These are phyloP conservation scores for Arbacia lixula DNA, from an alignment of 53 echinoderm and acorn worm genomes.

Conservation along the genomic window DNA sequence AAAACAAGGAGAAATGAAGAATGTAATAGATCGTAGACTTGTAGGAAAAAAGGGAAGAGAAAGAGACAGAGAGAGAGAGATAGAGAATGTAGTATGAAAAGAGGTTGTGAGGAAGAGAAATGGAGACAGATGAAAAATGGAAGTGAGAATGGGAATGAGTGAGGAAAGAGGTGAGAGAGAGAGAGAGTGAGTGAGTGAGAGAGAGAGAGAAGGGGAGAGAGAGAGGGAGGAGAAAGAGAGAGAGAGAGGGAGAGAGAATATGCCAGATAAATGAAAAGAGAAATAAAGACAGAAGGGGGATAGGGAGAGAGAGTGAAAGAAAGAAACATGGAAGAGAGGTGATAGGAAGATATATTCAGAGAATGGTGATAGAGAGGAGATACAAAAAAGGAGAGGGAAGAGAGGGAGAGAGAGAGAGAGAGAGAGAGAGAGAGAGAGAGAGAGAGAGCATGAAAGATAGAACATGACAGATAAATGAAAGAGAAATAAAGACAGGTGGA, in stretches of 20 bases:
- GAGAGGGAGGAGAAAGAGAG: background rate
- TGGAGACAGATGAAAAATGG: background rate
- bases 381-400: background rate
- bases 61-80: too few relatives aligned
- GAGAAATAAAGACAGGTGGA: background rate
- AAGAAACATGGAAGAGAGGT: background rate
- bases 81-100: too few relatives aligned
- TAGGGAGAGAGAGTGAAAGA: background rate
- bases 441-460: background rate
- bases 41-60: too few relatives aligned
- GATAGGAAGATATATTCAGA: background rate
- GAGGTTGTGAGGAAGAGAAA: too few relatives aligned
- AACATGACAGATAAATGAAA: background rate
- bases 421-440: background rate
- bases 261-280: too few relatives aligned
- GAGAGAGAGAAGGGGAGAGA: background rate
- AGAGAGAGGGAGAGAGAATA: background rate
- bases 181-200: background rate
- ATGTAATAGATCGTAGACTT: too few relatives aligned
- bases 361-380: background rate
- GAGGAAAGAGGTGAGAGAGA: background rate
- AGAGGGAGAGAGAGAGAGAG: background rate
- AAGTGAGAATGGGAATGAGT: background rate
- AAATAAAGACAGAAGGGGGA: background rate
- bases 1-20: too few relatives aligned